phyloP scores from a whole-genome alignment of 1,140 invertebrate genomes.

The Bicyclus anynana region DNA sequence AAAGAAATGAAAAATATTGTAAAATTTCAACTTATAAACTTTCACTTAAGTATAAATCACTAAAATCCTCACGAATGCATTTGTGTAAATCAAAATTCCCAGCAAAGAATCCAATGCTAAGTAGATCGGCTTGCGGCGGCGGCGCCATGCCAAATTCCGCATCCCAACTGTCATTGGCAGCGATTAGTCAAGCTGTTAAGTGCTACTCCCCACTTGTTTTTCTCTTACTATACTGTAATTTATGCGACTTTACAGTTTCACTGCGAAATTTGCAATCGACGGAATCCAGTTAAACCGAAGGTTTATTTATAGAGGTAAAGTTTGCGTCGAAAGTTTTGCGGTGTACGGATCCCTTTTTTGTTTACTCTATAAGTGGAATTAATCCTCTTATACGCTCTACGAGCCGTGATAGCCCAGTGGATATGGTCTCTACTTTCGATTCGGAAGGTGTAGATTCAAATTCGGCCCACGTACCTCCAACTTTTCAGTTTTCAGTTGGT shows the following conservation, averaged over 20 bases:
- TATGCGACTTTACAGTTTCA: constrained; percentile 73
- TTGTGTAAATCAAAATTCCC: constrained; percentile 26
- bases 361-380: constrained; percentile 9
- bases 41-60: not conserved
- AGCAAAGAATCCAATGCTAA: constrained; percentile 14
- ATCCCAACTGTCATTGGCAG: constrained; percentile 57
- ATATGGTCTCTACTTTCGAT: no score
- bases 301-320: constrained; percentile 71
- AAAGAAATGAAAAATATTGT: no score
- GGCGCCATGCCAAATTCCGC: constrained; percentile 40
- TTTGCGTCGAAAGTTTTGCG: constrained; percentile 65
- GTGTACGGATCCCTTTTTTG: constrained; percentile 50
- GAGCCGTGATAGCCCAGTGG: no score
- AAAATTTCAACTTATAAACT: no score
- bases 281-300: constrained; percentile 67
- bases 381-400: constrained; percentile 1
- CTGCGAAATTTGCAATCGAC: constrained; percentile 67
- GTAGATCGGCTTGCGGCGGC: constrained; percentile 17
- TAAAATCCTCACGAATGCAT: constrained; percentile 22
- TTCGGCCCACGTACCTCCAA: no score
- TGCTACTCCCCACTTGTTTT: constrained; percentile 72
- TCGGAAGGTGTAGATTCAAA: no score
- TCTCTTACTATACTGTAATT: constrained; percentile 68
- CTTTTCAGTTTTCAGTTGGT: no score
- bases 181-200: constrained; percentile 73